Percentiles rank a stretch among this genome's conserved stretches.
phyloP scores from a whole-genome alignment of 2,888 invertebrate genomes.

The Ochropacha duplaris region DNA sequence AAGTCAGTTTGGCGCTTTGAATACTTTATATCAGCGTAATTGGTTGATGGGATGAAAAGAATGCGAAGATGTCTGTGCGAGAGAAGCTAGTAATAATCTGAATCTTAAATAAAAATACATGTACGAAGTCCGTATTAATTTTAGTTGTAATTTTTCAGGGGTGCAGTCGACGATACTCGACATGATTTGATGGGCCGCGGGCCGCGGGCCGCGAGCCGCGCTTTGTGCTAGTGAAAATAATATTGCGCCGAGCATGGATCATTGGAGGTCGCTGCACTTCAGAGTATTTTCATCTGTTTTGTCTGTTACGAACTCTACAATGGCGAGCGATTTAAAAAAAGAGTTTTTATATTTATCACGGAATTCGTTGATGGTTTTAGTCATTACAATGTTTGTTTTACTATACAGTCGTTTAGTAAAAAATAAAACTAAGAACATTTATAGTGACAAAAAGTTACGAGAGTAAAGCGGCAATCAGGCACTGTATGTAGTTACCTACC shows the following conservation, averaged over 20 bases:
- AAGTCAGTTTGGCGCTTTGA: too few species aligned
- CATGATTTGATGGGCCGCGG: constrained; percentile 65
- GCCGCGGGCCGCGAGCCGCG: constrained; percentile 30
- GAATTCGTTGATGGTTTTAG: constrained; percentile 35
- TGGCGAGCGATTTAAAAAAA: constrained; percentile 57
- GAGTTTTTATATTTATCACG: neutral
- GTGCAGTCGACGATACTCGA: constrained; percentile 31
- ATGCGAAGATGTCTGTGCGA: too few species aligned
- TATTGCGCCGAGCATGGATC: constrained; percentile 58
- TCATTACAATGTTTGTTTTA: neutral
- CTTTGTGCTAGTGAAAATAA: constrained; percentile 61
- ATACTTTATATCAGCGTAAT: too few species aligned
- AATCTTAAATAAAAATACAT: constrained; percentile 11
- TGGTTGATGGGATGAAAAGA: too few species aligned
- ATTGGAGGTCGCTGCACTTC: constrained; percentile 62
- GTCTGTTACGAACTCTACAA: constrained; percentile 48
- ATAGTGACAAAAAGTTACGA: too few species aligned
- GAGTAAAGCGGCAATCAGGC: too few species aligned
- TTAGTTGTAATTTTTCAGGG: constrained; percentile 56
- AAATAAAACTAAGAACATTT: too few species aligned
- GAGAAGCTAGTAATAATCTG: too few species aligned
- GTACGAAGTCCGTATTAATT: constrained; percentile 16
- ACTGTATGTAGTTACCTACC: too few species aligned
- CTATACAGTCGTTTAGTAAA: neutral
- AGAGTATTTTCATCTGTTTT: constrained; percentile 62